phyloP scores from a whole-genome alignment of 1,140 invertebrate genomes.

The Drusus annulatus region DNA sequence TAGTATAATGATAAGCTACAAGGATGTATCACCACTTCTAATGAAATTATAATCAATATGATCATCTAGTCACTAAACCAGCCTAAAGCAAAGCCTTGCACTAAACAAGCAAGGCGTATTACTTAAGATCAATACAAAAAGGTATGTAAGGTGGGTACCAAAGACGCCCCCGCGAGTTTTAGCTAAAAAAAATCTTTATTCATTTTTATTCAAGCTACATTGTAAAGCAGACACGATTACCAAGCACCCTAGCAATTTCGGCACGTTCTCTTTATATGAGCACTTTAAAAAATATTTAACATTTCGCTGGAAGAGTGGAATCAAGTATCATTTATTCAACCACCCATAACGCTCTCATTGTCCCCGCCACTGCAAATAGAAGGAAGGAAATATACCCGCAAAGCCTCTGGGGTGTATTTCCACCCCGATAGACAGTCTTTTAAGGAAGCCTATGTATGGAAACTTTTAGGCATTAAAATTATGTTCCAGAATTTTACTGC shows the following conservation, averaged over 20 bases:
- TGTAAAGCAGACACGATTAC: neutral
- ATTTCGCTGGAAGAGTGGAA: conserved; percentile 1
- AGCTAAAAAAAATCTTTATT: too few species aligned
- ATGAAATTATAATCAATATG: too few species aligned
- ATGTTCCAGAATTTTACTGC: too few species aligned
- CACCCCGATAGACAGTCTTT: neutral
- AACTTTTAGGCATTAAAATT: too few species aligned
- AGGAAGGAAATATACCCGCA: conserved; percentile 25
- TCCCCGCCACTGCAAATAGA: conserved; percentile 5
- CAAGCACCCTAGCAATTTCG: neutral
- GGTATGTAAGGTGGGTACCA: too few species aligned
- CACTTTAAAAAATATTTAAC: conserved; percentile 22
- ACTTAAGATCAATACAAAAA: too few species aligned
- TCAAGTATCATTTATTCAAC: conserved; percentile 38
- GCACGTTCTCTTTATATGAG: conserved; percentile 31
- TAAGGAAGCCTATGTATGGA: neutral
- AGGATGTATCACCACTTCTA: too few species aligned
- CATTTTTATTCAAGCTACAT: neutral
- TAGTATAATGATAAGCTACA: too few species aligned
- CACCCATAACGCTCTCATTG: conserved; percentile 22
- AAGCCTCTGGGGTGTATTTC: conserved; percentile 28
- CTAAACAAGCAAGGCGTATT: too few species aligned
- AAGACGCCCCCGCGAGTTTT: too few species aligned
- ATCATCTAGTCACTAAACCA: too few species aligned
- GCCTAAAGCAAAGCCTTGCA: too few species aligned